Evolutionary conservation across 2,113 vertebrate genomes (phyloP), one percentile per base, ranked within the genome.

Genomic region (Phocoena phocoena): DNA sequence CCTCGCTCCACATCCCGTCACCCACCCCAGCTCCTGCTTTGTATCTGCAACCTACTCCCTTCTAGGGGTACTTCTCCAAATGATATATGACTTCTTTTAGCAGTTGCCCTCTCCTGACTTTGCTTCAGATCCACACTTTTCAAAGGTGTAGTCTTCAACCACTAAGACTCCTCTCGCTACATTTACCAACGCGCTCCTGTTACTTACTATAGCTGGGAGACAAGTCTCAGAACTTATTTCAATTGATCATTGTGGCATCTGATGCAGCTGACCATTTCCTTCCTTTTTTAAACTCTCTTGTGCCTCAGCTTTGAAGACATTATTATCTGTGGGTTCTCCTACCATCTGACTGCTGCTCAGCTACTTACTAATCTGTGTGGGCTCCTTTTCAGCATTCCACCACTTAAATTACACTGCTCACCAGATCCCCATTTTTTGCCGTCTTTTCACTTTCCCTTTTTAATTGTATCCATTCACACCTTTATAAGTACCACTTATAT

Each of bases 201-300:
- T 60, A 36, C 38, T 44, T 76, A 36, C 33, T 15, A 2, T 36
- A 62, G 33, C 17, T 17, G 44, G 8, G 8, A 58, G 11, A 47
- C 6, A 28, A 41, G 23, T 33, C 26, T 90, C 67, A 67, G 18
- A 50, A 26, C 44, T 55, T 70, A 71, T 12, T 90, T 74, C 36
- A 58, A 0, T 3, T 2, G 26, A 74, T 25, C 12, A 1, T 1
- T 3, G 5, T 38, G 25, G 36, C 47, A 79, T 36, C 7, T 63
- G 53, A 41, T 28, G 58, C 25, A 12, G 41, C 6, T 55, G 71
- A 50, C 18, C 17, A 14, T 23, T 68, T 62, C 10, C 63, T 88
- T 53, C 26, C 79, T 18, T 60, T 60, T 88, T 36, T 3, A 41
- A 79, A 65, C 4, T 63, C 10, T 67, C 14, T 12, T 58, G 28